Conservation (phyloP, 2,113 vertebrate species). For the Mus spicilegus region DNA sequence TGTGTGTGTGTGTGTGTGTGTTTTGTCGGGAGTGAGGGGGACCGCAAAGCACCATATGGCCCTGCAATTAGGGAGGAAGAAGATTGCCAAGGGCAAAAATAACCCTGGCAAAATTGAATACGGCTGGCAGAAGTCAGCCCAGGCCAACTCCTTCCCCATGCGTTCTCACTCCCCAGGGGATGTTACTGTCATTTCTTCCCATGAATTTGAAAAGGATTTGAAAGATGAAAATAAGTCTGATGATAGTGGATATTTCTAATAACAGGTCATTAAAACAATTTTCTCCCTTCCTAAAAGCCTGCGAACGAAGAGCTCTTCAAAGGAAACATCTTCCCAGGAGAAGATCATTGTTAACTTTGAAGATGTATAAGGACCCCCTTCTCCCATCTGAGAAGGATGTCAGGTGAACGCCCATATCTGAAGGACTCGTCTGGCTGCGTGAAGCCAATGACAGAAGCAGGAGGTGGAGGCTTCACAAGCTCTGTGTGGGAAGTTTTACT, state of each 20-base stretch:
- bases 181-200: constrained; percentile 30
- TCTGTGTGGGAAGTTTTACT: neutral
- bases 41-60: constrained; percentile 75
- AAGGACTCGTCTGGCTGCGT: neutral
- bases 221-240: constrained; percentile 71
- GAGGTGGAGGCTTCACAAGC: neutral
- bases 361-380: constrained; percentile 16
- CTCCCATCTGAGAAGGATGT: neutral
- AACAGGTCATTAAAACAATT: constrained; percentile 69
- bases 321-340: constrained; percentile 44
- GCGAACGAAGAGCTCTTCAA: constrained; percentile 53
- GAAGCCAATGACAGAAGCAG: neutral
- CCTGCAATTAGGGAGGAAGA: constrained; percentile 83
- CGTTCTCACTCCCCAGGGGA: neutral
- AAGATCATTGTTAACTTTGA: constrained; percentile 30
- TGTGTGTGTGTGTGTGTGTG: neutral
- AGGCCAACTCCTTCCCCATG: constrained; percentile 52
- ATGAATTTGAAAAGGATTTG: constrained; percentile 53
- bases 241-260: constrained; percentile 46
- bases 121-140: constrained; percentile 59
- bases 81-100: constrained; percentile 81
- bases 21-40: neutral
- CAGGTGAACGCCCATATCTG: neutral
- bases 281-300: constrained; percentile 47
- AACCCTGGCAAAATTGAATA: constrained; percentile 75